These are phyloP conservation scores for Cephus pygmeus DNA, from an alignment of 2,888 invertebrate genomes.

Conservation along the genomic window DNA sequence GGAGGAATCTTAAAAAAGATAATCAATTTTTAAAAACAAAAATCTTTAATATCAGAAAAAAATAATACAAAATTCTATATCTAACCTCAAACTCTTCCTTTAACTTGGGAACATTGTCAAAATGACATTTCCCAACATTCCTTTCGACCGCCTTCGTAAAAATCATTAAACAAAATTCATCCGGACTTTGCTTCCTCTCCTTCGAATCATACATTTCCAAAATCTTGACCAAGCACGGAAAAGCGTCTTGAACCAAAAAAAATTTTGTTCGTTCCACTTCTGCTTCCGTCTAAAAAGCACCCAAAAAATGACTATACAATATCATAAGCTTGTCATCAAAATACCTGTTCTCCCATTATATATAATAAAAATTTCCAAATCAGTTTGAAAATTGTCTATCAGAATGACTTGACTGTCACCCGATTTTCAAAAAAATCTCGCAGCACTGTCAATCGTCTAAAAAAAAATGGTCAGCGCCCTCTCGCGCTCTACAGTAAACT, in stretches of 20 bases:
- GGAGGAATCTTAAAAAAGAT: neutral
- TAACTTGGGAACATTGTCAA: neutral
- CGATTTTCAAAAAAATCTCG: neutral
- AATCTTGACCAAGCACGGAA: neutral
- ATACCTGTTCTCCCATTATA: neutral
- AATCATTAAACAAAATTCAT: neutral
- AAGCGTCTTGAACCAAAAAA: neutral
- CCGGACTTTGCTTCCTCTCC: neutral
- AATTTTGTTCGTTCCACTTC: neutral
- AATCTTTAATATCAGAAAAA: neutral
- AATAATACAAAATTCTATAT: neutral
- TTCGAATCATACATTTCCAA: neutral
- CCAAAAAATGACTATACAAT: neutral
- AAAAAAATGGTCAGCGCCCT: neutral
- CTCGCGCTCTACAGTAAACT: neutral
- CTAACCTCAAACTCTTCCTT: neutral
- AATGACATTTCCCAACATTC: neutral
- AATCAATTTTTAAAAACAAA: neutral
- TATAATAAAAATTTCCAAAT: neutral
- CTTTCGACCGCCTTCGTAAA: neutral
- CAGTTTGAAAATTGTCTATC: neutral
- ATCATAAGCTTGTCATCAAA: neutral
- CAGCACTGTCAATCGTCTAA: neutral
- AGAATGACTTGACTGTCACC: neutral
- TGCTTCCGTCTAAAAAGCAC: neutral